Conservation (phyloP, 2,888 invertebrate genomes). For the Lasiommata megera region DNA sequence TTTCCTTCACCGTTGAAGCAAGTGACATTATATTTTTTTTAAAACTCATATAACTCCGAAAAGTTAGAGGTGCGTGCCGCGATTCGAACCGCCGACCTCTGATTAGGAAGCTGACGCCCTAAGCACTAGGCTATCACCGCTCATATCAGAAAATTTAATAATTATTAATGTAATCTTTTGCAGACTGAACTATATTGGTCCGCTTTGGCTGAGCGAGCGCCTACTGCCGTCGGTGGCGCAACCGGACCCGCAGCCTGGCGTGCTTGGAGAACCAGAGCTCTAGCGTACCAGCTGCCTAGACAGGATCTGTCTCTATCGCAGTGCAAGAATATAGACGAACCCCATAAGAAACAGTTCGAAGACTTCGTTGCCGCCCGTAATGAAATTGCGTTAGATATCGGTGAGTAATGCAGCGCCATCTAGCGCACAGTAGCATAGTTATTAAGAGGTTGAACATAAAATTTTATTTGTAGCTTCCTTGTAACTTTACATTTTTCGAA, state of each 20-base stretch:
- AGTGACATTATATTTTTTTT: too few relatives aligned
- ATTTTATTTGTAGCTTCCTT: too few relatives aligned
- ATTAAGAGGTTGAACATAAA: too few relatives aligned
- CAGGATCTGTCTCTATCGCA: constrained; percentile 95
- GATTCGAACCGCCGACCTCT: too few relatives aligned
- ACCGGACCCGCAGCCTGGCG: constrained; percentile 69
- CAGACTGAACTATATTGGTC: constrained; percentile 97
- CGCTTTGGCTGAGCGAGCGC: constrained; percentile 87
- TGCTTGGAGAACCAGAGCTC: constrained; percentile 72
- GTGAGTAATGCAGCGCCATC: constrained; percentile 59
- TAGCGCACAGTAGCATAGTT: constrained; percentile 24
- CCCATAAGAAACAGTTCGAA: constrained; percentile 91
- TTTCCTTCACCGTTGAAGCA: too few relatives aligned
- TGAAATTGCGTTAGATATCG: constrained; percentile 97
- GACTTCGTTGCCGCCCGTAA: constrained; percentile 97
- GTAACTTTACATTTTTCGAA: too few relatives aligned
- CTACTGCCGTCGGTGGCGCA: constrained; percentile 63
- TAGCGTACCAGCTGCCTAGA: constrained; percentile 95
- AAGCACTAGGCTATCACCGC: background rate
- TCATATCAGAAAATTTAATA: background rate
- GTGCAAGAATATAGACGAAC: constrained; percentile 91
- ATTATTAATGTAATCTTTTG: constrained; percentile 17
- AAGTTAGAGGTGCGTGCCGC: too few relatives aligned
- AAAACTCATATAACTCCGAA: too few relatives aligned
- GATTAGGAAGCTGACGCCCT: constrained; percentile 4